Evolutionary conservation across 1,140 invertebrate species (phyloP), one percentile per base, ranked within the genome.

Genomic region (Halotydeus destructor): DNA sequence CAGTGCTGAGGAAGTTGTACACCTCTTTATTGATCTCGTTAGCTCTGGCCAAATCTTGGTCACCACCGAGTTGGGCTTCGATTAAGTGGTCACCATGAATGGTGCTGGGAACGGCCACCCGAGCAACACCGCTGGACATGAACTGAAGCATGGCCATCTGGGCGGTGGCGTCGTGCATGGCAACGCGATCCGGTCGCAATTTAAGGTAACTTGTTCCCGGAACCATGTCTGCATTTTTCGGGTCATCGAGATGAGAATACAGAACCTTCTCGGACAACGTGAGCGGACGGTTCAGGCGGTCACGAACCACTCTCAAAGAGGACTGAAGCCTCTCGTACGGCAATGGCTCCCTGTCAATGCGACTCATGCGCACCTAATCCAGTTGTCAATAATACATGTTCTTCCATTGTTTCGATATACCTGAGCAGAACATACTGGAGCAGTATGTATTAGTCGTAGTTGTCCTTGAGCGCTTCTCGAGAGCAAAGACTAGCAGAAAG

Each of bases 121-220:
- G 72, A 31, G 84, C 83, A 35, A 99, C 62, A 35, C 94, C 94
- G 54, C 76, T 80, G 2, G 89, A 97, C 54, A 99, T 99, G 59
- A 99, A 99, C 64, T 99, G 94, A 44, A 99, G 63, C 81, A 99
- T 86, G 11, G 94, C 94, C 94, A 99, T 99, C 68, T 99, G 69
- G n/a, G 94, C 94, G 31, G 94, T 99, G n/a, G 94, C 94, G 72
- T 99, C 94, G 64, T 99, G 94, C 91, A 98, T 98, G 44, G 89
- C 94, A 38, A 99, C 94, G 50, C 93, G 70, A 61, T 99, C 94
- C 19, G 93, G 94, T 34, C 89, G 68, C 19, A 99, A 67, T 42
- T 82, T 72, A 9, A 99, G 67, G 58, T 99, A 98, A 42, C 81
- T 89, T 12, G 71, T 75, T 37, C 91, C 89, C 49, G 89, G 67